A percentile compares a stretch with the other conserved stretches of the same genome.
Evolutionary conservation across 2,888 invertebrate species (phyloP).

Genomic region (Drosophila leonis): DNA sequence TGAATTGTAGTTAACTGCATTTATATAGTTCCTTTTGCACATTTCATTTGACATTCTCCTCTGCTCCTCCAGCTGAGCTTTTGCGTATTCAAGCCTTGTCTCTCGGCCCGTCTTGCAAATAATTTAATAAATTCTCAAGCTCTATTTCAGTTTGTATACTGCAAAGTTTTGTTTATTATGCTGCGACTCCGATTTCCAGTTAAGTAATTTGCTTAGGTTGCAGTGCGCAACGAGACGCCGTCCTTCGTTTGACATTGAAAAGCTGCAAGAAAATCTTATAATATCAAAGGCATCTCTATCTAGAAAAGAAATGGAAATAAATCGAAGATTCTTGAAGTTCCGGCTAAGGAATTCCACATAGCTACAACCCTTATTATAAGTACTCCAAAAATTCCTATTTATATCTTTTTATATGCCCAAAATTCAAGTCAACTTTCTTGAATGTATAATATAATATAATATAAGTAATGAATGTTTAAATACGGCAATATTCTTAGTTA

Average conservation of each 20-base stretch:
- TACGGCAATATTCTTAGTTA: too few species aligned
- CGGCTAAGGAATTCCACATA: background rate
- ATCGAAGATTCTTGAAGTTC: background rate
- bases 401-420: too few species aligned
- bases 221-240: background rate
- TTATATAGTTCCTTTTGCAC: background rate
- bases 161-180: background rate
- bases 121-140: background rate
- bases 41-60: background rate
- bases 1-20: background rate
- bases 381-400: background rate
- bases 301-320: background rate
- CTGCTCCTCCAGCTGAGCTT: background rate
- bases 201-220: background rate
- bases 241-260: background rate
- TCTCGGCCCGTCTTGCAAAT: background rate
- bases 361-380: background rate
- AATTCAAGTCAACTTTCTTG: too few species aligned
- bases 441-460: too few species aligned
- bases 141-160: background rate
- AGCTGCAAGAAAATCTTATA: background rate
- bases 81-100: background rate
- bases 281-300: background rate
- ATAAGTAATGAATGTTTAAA: too few species aligned
- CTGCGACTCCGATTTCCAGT: background rate